Conservation (phyloP, 2,113 vertebrate genomes). For the Albula goreensis region DNA sequence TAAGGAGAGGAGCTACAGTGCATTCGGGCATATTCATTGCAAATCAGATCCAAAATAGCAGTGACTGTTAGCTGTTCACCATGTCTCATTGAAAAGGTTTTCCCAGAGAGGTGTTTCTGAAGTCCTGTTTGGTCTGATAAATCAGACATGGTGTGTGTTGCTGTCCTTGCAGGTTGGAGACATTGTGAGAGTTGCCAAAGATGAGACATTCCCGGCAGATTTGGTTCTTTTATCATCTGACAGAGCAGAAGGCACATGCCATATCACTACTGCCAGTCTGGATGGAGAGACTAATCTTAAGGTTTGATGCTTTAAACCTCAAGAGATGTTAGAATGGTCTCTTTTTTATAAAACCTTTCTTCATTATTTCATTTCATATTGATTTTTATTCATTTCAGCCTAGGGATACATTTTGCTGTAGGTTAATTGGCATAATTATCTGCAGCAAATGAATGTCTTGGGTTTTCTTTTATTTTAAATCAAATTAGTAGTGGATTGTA, state of each 20-base stretch:
- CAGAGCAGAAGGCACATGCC: constrained; percentile 88
- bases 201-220: constrained; percentile 94
- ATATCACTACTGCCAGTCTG: constrained; percentile 91
- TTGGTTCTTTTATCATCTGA: constrained; percentile 89
- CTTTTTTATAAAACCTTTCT: not conserved
- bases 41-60: too few relatives aligned
- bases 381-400: too few relatives aligned
- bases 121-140: too few relatives aligned
- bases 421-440: not conserved
- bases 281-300: constrained; percentile 98
- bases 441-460: not conserved
- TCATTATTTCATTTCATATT: not conserved
- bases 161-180: constrained; percentile 83
- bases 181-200: constrained; percentile 88
- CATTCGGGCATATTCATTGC: too few relatives aligned
- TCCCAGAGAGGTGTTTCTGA: too few relatives aligned
- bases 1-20: too few relatives aligned
- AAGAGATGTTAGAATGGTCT: not conserved
- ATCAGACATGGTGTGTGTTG: too few relatives aligned
- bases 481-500: not conserved
- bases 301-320: constrained; percentile 53
- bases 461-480: not conserved
- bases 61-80: too few relatives aligned
- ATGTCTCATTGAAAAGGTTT: too few relatives aligned
- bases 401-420: not conserved